phyloP scores from a whole-genome alignment of 1,140 invertebrate species.

The Drosophila nebulosa region DNA sequence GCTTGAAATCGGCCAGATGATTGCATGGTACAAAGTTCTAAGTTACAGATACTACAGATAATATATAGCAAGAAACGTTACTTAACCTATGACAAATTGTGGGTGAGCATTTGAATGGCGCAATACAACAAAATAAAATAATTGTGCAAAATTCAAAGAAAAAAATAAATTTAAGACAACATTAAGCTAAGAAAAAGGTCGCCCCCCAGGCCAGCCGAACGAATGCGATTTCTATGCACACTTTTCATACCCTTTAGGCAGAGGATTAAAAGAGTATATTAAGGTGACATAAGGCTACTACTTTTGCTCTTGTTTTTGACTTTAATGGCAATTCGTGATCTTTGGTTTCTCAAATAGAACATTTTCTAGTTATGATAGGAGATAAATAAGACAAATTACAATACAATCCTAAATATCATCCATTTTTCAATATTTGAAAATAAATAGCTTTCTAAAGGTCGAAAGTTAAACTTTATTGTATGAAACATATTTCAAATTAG shows the following conservation, averaged over 20 bases:
- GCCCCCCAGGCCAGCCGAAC: slow-evolving; percentile 12
- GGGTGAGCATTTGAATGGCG: slow-evolving; percentile 17
- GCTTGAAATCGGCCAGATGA: slow-evolving; percentile 2
- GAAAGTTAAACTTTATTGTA: too few species aligned
- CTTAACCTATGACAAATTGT: slow-evolving; percentile 35
- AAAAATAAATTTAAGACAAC: not conserved
- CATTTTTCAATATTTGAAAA: too few species aligned
- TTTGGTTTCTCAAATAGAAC: too few species aligned
- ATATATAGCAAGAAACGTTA: slow-evolving; percentile 21
- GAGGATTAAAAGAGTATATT: not conserved
- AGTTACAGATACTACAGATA: not conserved
- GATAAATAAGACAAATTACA: too few species aligned
- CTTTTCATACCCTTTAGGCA: not conserved
- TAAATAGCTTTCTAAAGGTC: too few species aligned
- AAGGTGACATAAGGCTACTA: too few species aligned
- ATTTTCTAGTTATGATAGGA: too few species aligned
- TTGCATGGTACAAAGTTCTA: slow-evolving; percentile 56
- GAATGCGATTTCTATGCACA: slow-evolving; percentile 17
- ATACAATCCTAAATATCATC: too few species aligned
- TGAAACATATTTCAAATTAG: too few species aligned
- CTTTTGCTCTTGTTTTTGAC: too few species aligned
- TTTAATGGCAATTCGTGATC: too few species aligned
- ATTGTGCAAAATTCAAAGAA: not conserved
- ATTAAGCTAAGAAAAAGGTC: slow-evolving; percentile 14
- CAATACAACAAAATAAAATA: slow-evolving; percentile 5